phyloP scores from a whole-genome alignment of 2,888 invertebrate genomes.

The Cataglyphis livida region DNA sequence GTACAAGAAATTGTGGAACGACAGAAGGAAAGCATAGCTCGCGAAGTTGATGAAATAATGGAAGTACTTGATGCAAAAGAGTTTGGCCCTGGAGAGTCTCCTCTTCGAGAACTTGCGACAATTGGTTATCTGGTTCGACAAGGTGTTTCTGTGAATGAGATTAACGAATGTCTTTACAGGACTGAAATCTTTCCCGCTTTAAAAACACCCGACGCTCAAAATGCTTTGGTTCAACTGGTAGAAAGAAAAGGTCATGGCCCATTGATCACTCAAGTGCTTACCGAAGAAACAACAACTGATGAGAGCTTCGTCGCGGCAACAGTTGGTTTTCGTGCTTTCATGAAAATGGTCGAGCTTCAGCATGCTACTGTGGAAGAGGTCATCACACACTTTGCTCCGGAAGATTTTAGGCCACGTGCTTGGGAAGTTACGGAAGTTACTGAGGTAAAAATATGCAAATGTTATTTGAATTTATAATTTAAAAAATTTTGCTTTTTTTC shows the following conservation, averaged over 20 bases:
- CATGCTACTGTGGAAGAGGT: constrained; percentile 94
- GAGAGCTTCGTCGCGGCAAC: constrained; percentile 92
- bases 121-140: constrained; percentile 92
- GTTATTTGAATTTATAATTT: constrained; percentile 31
- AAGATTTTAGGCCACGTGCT: constrained; percentile 93
- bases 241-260: constrained; percentile 94
- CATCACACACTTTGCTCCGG: constrained; percentile 92
- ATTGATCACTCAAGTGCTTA: constrained; percentile 92
- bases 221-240: constrained; percentile 93
- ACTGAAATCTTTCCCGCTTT: constrained; percentile 93
- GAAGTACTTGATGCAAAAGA: constrained; percentile 91
- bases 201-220: constrained; percentile 93
- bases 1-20: constrained; percentile 88
- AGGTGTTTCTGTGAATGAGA: constrained; percentile 91
- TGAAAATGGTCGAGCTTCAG: constrained; percentile 93
- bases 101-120: constrained; percentile 93
- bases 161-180: constrained; percentile 91
- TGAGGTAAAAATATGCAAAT: constrained; percentile 86
- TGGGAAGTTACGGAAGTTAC: constrained; percentile 92
- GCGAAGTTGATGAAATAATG: constrained; percentile 92
- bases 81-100: constrained; percentile 93
- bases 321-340: constrained; percentile 94
- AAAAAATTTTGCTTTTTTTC: neutral
- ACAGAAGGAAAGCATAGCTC: constrained; percentile 88
- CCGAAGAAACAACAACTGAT: constrained; percentile 92